Percentiles rank a stretch among this genome's conserved stretches.
These are phyloP conservation scores for Philereme transversata DNA, from an alignment of 2,888 invertebrate species.

Conservation along the genomic window DNA sequence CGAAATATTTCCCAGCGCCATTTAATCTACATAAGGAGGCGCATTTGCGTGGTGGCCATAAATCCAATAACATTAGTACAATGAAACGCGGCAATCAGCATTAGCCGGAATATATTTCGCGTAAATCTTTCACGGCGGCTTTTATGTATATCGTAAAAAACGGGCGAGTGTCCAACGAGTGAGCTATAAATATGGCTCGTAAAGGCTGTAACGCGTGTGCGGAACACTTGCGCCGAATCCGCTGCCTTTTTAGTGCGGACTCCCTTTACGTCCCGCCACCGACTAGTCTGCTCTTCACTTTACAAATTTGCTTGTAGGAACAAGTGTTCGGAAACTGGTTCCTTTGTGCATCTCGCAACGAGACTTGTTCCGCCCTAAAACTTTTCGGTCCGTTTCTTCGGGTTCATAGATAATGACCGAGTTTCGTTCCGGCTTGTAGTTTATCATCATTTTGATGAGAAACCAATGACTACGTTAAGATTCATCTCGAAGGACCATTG, in stretches of 20 bases:
- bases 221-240: constrained; percentile 27
- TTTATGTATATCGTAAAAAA: constrained; percentile 83
- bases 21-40: constrained; percentile 50
- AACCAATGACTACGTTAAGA: too few relatives aligned
- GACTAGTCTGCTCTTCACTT: background rate
- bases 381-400: too few relatives aligned
- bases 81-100: constrained; percentile 70
- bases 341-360: too few relatives aligned
- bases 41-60: constrained; percentile 33
- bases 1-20: constrained; percentile 16
- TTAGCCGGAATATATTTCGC: constrained; percentile 80
- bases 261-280: constrained; percentile 19
- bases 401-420: too few relatives aligned
- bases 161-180: constrained; percentile 72
- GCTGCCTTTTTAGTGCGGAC: constrained; percentile 16
- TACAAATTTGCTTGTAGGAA: too few relatives aligned
- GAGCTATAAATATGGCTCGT: constrained; percentile 77
- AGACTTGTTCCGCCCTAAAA: too few relatives aligned
- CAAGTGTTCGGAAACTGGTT: too few relatives aligned
- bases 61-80: constrained; percentile 62
- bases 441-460: too few relatives aligned
- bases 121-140: constrained; percentile 81
- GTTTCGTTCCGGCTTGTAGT: too few relatives aligned
- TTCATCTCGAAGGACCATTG: too few relatives aligned
- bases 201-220: constrained; percentile 50